Percentiles rank a stretch among this genome's conserved stretches.
Evolutionary conservation across 1,140 invertebrate species (phyloP).

Genomic region (Monochamus saltuarius): DNA sequence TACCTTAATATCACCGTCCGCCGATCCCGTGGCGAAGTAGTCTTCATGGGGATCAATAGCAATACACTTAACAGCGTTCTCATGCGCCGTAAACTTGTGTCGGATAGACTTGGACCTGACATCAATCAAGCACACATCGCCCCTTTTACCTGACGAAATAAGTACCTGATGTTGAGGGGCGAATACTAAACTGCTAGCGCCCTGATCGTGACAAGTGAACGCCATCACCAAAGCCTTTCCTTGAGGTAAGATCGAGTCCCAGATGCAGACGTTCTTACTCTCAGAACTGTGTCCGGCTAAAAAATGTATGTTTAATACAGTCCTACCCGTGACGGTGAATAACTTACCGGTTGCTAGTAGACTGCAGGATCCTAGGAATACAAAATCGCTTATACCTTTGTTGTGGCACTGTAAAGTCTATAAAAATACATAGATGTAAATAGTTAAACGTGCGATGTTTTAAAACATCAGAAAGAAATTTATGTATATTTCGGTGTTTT

Average conservation of each 20-base stretch:
- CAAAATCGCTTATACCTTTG: conserved; percentile 96
- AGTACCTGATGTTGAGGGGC: conserved; percentile 89
- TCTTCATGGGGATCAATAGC: conserved; percentile 93
- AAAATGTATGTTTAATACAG: conserved; percentile 33
- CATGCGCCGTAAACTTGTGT: conserved; percentile 90
- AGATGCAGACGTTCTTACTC: conserved; percentile 96
- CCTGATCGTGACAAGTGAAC: conserved; percentile 91
- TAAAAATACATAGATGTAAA: conserved; percentile 17
- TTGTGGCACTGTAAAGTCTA: conserved; percentile 96
- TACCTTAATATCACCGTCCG: conserved; percentile 99
- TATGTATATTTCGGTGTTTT: neutral
- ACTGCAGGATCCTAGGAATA: conserved; percentile 96
- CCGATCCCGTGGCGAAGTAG: conserved; percentile 94
- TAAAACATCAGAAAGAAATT: neutral
- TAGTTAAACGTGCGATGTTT: neutral
- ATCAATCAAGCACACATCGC: conserved; percentile 94
- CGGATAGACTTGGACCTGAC: conserved; percentile 84
- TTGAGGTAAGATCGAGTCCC: conserved; percentile 96
- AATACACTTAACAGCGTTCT: conserved; percentile 91
- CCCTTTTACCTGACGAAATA: conserved; percentile 94
- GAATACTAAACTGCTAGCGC: conserved; percentile 83
- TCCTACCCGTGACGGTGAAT: neutral
- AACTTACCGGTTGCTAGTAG: conserved; percentile 82
- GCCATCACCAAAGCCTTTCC: conserved; percentile 90
- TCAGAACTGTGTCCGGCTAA: conserved; percentile 92